phyloP scores from a whole-genome alignment of 2,797 vertebrate species.

The Apogon talboti region DNA sequence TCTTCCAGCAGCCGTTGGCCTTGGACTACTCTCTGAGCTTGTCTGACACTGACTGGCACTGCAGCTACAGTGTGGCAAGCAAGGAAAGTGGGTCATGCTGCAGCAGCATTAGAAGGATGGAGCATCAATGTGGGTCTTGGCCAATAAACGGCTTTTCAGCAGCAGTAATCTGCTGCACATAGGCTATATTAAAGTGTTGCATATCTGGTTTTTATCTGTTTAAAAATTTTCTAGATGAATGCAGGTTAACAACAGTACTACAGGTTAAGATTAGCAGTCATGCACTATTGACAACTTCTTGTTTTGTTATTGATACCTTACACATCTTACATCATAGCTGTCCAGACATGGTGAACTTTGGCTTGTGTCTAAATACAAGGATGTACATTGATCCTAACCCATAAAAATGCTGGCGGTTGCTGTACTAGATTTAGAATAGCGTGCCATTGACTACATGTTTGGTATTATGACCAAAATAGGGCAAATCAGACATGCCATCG shows the following conservation, averaged over 20 bases:
- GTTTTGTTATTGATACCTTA: slow-evolving; percentile 2
- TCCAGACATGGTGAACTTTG: slow-evolving; percentile 2
- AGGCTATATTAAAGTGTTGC: slow-evolving; percentile 48
- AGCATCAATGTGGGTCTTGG: slow-evolving; percentile 72
- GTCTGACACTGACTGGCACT: slow-evolving; percentile 56
- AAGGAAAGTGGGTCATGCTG: slow-evolving; percentile 82
- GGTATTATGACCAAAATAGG: slow-evolving; percentile 25
- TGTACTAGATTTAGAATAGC: neutral
- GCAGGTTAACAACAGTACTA: slow-evolving; percentile 1
- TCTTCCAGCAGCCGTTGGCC: slow-evolving; percentile 50
- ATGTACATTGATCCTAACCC: slow-evolving; percentile 11
- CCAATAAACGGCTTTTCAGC: slow-evolving; percentile 72
- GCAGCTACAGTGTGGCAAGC: slow-evolving; percentile 60
- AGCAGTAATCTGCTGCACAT: slow-evolving; percentile 61
- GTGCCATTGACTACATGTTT: slow-evolving; percentile 1
- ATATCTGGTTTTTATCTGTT: slow-evolving; percentile 22
- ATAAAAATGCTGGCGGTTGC: slow-evolving; percentile 15
- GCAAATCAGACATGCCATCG: slow-evolving; percentile 7
- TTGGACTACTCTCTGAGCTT: slow-evolving; percentile 48
- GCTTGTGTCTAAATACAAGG: slow-evolving; percentile 21
- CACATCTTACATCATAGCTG: neutral
- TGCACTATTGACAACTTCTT: neutral
- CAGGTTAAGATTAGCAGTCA: slow-evolving; percentile 4
- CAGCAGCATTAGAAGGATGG: slow-evolving; percentile 73
- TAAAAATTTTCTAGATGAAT: slow-evolving; percentile 16